Evolutionary conservation across 2,888 invertebrate species (phyloP), one percentile per base, ranked within the genome.

Genomic region (Vesta saturnalis): DNA sequence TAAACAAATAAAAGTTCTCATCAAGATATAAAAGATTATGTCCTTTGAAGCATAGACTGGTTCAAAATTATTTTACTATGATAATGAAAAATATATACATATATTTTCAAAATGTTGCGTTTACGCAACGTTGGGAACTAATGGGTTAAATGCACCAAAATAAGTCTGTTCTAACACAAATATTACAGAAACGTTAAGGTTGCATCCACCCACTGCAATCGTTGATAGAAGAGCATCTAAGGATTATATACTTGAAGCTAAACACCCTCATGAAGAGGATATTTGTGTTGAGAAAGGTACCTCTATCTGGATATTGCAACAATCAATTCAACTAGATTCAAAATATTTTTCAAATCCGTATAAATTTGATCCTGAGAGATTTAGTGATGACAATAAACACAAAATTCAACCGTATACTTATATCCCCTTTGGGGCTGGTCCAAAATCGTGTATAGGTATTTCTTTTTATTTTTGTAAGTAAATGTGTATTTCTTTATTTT

Each of bases 341-440:
- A 80, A 86, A 6, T 81, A 85, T 71, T 89, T 86, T 72, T 86
- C 87, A 0, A 83, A 88, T 19, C 89, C 89, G 0, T 77, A 85
- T 0, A 80, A 82, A 52, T 87, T 87, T 72, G 82, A 81, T 43
- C 86, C 86, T 0, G 87, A 87, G 67, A 81, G 89, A 63, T 89
- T 88, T 74, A 83, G 85, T 72, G 82, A 83, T 0, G 86, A 87
- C 12, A 86, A 85, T 69, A 87, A 85, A 75, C 82, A 82, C 19
- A 81, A 85, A 6, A 82, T 87, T 56, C n/a, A 83, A 85, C 0
- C 85, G 86, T 75, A 77, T 86, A n/a, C n/a, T 64, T 88, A 85
- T 73, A 68, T 88, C 43, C 85, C 87, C 0, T 88, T 88, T 77
- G 88, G 88, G 43, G 57, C 73, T 3, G 82, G 83, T 1, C 82